Base-by-base conservation (phyloP, 1,140 invertebrate species). In the Heliconius eleuchia region DNA sequence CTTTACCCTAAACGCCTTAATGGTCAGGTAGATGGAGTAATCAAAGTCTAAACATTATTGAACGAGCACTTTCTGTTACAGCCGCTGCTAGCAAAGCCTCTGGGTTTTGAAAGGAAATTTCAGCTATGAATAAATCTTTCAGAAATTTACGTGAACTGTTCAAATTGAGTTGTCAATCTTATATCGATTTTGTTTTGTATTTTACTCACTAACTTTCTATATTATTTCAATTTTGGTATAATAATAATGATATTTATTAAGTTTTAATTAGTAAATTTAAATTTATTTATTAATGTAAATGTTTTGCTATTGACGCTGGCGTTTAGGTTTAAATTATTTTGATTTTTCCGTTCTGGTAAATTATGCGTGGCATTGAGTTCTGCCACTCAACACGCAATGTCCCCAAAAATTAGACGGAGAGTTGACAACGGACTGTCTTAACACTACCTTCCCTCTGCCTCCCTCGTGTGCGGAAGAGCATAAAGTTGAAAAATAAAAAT, bases 21-120 rank as follows among this genome's bases (percentile, higher is more conserved):
- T 23, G 74, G 74, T 76, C 74, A 76, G 23, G 74, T 60, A 23
- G 30, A 74, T 74, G 52, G 30, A 30, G 57, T 76, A 42, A 66
- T 76, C 57, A 76, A 76, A 76, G 74, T 57, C 57, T 76, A 76
- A 23, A 70, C 74, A 66, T 76, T 76, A 76, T 70, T 70, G 34
- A 76, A 66, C 66, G 23, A 66, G 55, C 74, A 76, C 23, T 76
- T 75, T 70, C 57, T 11, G 73, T 30, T 42, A 75, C 55, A 76
- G 55, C 42, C 55, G 57, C 11, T 50, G 57, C 23, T 50, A 1
- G 27, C 16, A 60, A 19, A 52, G 57, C 57, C 27, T 39, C 27
- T 39, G 52, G 70, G 55, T 55, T 76, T 42, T 66, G 30, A 76
- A 76, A 42, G 57, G 37, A 34, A 66, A 66, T 66, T 76, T 76